A percentile compares a stretch with the other conserved stretches of the same genome.
Conservation (phyloP, 2,797 vertebrate species). For the Squalus acanthias region DNA sequence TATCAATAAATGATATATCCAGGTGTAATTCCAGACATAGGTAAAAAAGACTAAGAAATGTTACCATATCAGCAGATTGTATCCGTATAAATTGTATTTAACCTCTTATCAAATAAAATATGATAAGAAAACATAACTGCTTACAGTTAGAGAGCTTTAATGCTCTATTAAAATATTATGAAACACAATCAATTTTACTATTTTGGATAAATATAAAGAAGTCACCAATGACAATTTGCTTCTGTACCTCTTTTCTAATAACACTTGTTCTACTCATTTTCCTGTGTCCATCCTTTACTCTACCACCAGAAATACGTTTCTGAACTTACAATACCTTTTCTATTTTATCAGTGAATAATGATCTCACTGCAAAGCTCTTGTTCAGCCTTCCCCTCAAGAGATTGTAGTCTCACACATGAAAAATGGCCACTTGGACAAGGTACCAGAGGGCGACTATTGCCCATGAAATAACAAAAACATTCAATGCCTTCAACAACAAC, state of each 20-base stretch:
- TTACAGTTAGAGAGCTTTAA: background rate
- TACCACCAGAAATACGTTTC: background rate
- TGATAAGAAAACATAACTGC: background rate
- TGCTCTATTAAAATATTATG: background rate
- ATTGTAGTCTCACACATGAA: background rate
- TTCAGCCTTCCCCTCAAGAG: background rate
- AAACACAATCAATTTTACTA: background rate
- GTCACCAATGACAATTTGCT: background rate
- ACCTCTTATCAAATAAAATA: background rate
- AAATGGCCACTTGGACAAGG: background rate
- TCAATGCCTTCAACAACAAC: background rate
- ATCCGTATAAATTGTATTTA: background rate
- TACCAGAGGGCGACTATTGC: background rate
- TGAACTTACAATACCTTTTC: background rate
- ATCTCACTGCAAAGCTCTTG: background rate
- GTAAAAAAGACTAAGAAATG: background rate
- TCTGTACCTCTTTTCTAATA: background rate
- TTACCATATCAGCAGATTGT: background rate
- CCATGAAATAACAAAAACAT: background rate
- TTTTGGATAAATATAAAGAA: background rate
- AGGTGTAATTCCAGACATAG: background rate
- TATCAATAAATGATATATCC: background rate
- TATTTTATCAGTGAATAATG: background rate
- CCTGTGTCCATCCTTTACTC: background rate
- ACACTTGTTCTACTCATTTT: background rate